Percentiles rank a stretch among this genome's conserved stretches.
Conservation (phyloP, 2,113 vertebrate genomes). For the Albula glossodonta region DNA sequence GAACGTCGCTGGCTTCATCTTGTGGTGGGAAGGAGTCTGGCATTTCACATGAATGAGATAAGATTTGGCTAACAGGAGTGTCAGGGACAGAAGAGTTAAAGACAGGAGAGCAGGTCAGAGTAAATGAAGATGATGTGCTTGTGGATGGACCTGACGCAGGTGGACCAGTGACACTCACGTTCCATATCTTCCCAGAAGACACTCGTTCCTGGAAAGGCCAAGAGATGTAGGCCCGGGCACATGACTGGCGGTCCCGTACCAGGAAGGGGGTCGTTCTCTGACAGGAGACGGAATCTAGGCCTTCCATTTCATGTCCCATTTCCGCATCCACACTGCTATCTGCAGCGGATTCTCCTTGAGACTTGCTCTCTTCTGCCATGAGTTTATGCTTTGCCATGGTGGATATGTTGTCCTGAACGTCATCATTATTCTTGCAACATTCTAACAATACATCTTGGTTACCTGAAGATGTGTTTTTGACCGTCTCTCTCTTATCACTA, state of each 20-base stretch:
- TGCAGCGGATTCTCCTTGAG: neutral
- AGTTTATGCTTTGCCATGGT: neutral
- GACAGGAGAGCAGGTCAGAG: neutral
- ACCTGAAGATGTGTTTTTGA: neutral
- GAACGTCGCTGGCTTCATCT: neutral
- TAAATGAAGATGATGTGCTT: neutral
- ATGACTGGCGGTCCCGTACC: neutral
- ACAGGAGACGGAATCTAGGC: neutral
- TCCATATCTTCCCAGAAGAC: neutral
- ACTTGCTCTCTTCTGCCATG: neutral
- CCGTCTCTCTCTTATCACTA: neutral
- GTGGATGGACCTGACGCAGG: neutral
- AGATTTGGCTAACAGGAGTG: neutral
- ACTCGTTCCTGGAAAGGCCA: constrained; percentile 15
- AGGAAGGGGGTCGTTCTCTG: constrained; percentile 15
- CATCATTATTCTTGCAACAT: neutral
- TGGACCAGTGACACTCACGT: neutral
- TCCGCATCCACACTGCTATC: neutral
- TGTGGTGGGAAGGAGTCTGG: neutral
- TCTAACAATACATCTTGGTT: no score
- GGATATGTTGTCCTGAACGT: neutral
- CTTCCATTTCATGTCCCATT: neutral
- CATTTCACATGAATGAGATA: neutral
- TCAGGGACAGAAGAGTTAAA: neutral
- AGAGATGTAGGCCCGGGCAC: constrained; percentile 19